phyloP scores from a whole-genome alignment of 2,113 vertebrate species.

The Trinectes maculatus region DNA sequence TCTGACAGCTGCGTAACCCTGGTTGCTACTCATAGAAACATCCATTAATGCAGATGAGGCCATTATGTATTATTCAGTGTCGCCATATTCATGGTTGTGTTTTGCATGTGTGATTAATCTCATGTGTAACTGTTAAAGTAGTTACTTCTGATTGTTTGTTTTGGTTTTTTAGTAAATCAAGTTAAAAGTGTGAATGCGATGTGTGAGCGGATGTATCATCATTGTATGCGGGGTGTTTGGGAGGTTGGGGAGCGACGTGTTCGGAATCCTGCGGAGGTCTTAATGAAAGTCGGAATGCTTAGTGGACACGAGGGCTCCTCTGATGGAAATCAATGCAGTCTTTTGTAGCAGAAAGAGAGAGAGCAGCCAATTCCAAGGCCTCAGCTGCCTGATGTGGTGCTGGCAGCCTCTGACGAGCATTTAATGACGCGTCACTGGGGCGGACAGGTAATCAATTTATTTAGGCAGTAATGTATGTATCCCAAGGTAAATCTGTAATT shows the following conservation, averaged over 20 bases:
- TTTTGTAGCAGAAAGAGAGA: conserved; percentile 65
- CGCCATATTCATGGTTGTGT: background rate
- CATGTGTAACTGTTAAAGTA: conserved; percentile 14
- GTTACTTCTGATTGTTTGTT: background rate
- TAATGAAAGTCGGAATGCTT: conserved; percentile 64
- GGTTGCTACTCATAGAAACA: background rate
- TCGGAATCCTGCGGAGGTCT: conserved; percentile 60
- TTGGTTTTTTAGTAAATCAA: background rate
- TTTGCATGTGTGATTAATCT: too few relatives aligned
- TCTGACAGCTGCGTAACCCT: conserved; percentile 27
- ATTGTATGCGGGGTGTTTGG: background rate
- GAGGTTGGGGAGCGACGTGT: conserved; percentile 9
- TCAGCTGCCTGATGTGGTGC: conserved; percentile 54
- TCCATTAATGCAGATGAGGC: conserved; percentile 26
- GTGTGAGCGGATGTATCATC: background rate
- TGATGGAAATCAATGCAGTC: conserved; percentile 79
- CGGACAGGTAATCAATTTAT: conserved; percentile 79
- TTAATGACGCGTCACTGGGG: conserved; percentile 73
- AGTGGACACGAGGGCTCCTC: conserved; percentile 57
- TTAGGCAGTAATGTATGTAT: conserved; percentile 82
- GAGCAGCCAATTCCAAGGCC: conserved; percentile 67
- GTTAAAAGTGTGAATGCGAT: background rate
- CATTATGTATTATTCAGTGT: conserved; percentile 44
- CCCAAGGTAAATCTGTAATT: conserved; percentile 79
- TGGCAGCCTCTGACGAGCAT: conserved; percentile 71